A percentile compares a stretch with the other conserved stretches of the same genome.
Evolutionary conservation across 2,888 invertebrate genomes (phyloP).

Genomic region (Perizoma flavofasciatum): DNA sequence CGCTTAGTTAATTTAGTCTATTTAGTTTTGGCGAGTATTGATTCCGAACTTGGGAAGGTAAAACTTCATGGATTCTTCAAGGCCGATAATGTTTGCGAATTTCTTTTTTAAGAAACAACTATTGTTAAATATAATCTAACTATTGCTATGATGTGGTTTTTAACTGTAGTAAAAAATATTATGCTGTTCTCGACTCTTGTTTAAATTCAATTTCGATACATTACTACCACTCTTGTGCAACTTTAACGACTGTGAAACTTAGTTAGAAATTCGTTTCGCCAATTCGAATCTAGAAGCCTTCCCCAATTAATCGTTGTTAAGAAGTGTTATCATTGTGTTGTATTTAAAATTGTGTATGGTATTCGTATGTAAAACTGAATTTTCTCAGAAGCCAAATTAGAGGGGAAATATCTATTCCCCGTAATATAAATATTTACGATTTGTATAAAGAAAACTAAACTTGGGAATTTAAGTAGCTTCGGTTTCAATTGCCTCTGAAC

Average conservation of each 20-base stretch:
- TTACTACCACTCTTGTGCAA: conserved; percentile 43
- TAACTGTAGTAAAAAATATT: background rate
- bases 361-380: background rate
- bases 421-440: too few relatives aligned
- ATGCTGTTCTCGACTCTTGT: conserved; percentile 14
- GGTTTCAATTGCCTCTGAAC: conserved; percentile 26
- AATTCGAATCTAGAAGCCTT: conserved; percentile 42
- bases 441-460: too few relatives aligned
- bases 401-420: too few relatives aligned
- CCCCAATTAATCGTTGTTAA: conserved; percentile 44
- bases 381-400: too few relatives aligned
- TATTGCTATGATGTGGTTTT: background rate
- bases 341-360: conserved; percentile 44
- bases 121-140: too few relatives aligned
- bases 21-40: conserved; percentile 22
- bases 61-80: conserved; percentile 14
- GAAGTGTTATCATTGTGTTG: conserved; percentile 47
- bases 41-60: conserved; percentile 18
- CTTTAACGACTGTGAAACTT: conserved; percentile 51
- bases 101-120: too few relatives aligned
- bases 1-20: conserved; percentile 1
- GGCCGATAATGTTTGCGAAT: background rate
- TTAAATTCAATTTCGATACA: conserved; percentile 20
- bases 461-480: conserved; percentile 32
- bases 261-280: conserved; percentile 49